A percentile compares a stretch with the other conserved stretches of the same genome.
Conservation (phyloP, 2,888 invertebrate species). For the Ennomos quercinarius region DNA sequence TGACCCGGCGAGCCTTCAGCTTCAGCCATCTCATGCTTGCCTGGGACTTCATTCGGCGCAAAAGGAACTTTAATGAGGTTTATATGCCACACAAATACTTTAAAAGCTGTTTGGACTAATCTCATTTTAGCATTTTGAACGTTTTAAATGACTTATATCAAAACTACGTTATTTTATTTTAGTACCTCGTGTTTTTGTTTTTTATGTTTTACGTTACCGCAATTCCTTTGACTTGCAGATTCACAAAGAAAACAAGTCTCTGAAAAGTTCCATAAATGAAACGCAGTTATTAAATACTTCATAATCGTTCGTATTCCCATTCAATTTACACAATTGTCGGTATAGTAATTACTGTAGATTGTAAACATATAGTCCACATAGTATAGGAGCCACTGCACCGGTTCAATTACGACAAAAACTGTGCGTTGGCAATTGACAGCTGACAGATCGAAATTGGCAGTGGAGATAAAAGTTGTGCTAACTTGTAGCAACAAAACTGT, state of each 20-base stretch:
- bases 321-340: slow-evolving; percentile 34
- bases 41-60: slow-evolving; percentile 46
- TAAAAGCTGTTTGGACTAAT: slow-evolving; percentile 9
- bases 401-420: not conserved
- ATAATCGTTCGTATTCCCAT: slow-evolving; percentile 29
- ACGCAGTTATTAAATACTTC: slow-evolving; percentile 11
- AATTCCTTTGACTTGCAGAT: no score
- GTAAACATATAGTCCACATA: slow-evolving; percentile 14
- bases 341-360: slow-evolving; percentile 26
- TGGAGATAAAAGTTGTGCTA: no score
- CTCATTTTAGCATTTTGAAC: slow-evolving; percentile 11
- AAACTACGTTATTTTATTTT: slow-evolving; percentile 1
- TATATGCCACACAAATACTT: slow-evolving; percentile 21
- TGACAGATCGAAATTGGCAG: no score
- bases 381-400: not conserved
- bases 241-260: slow-evolving; percentile 4
- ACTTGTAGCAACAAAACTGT: no score
- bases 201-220: slow-evolving; percentile 21
- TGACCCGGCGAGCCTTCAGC: slow-evolving; percentile 58
- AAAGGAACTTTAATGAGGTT: slow-evolving; percentile 41
- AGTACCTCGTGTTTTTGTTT: not conserved
- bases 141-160: not conserved
- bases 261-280: not conserved
- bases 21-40: slow-evolving; percentile 49
- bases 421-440: not conserved